Percentiles rank a stretch among this genome's conserved stretches.
phyloP scores from a whole-genome alignment of 2,797 vertebrate genomes.

The Muscicapa striata region DNA sequence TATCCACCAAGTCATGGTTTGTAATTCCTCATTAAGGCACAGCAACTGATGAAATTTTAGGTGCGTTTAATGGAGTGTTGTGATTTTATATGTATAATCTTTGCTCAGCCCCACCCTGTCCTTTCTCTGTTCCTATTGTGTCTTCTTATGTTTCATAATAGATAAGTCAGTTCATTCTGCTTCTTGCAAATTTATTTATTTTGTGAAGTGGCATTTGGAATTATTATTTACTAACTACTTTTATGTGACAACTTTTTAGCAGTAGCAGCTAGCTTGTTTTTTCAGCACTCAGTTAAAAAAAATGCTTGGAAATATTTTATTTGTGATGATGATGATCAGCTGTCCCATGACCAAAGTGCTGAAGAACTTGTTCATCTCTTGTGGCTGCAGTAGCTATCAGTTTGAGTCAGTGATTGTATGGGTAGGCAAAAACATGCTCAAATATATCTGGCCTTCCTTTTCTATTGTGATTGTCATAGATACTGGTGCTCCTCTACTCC shows the following conservation, averaged over 20 bases:
- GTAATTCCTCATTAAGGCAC: not conserved
- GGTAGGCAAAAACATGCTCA: not conserved
- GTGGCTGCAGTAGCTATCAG: not conserved
- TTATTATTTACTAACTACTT: not conserved
- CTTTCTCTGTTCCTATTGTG: not conserved
- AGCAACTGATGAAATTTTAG: not conserved
- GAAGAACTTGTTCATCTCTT: not conserved
- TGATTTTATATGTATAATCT: not conserved
- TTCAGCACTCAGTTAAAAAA: not conserved
- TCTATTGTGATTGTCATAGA: not conserved
- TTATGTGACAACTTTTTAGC: not conserved
- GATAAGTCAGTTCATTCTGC: not conserved
- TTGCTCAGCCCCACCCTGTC: not conserved
- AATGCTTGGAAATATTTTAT: not conserved
- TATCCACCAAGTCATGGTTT: not conserved
- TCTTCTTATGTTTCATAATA: not conserved
- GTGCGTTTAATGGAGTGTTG: not conserved
- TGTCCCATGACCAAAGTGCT: not conserved
- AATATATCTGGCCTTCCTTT: not conserved
- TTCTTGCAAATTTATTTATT: not conserved
- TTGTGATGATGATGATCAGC: not conserved
- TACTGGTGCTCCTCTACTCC: not conserved
- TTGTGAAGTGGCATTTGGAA: not conserved
- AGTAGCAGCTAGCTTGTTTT: not conserved
- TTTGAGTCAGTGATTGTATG: not conserved